Evolutionary conservation across 2,113 vertebrate species (phyloP), one percentile per base, ranked within the genome.

Genomic region (Puma concolor): DNA sequence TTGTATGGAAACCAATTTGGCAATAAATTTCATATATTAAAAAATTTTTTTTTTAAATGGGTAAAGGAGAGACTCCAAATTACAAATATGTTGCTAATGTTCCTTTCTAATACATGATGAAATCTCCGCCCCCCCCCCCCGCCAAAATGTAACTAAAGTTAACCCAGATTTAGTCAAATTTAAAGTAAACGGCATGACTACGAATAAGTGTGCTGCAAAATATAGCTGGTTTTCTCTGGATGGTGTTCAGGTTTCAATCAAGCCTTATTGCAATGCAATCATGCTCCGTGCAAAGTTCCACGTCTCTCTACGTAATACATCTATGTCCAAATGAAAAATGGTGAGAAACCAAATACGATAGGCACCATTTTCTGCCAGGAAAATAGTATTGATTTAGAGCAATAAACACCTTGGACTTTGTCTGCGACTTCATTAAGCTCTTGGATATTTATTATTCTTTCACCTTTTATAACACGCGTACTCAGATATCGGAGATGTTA

Each of bases 71-170:
- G 41, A 94, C 31, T 77, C 2, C 25, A 67, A 83, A 96, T 95
- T 74, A 79, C 88, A 96, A 96, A 80, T 82, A 72, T 27, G 77
- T 81, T 88, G 50, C 71, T 88, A 94, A 38, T 81, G 31, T 94
- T 95, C 85, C 29, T 38, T 66, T 89, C 91, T 66, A 95, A 92
- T 85, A 72, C 60, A 88, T 91, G 82, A 94, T 88, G 64, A 95
- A 97, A 94, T 88, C 66, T 95, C 36, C 41, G 36, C 5, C 41
- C 41, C 5, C 41, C 4, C 41, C 57, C 21, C 48, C 8, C 33
- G 74, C 44, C 44, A 91, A 96, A 94, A 93, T 81, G 67, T 72
- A 96, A 92, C 76, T 85, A 91, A 94, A 96, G 93, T 77, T 88
- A 67, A 72, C 95, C 81, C 52, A 86, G 84, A 63, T 90, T 57